A percentile compares a stretch with the other conserved stretches of the same genome.
Conservation (phyloP, 2,888 invertebrate species). For the Hirudinaria manillensis region DNA sequence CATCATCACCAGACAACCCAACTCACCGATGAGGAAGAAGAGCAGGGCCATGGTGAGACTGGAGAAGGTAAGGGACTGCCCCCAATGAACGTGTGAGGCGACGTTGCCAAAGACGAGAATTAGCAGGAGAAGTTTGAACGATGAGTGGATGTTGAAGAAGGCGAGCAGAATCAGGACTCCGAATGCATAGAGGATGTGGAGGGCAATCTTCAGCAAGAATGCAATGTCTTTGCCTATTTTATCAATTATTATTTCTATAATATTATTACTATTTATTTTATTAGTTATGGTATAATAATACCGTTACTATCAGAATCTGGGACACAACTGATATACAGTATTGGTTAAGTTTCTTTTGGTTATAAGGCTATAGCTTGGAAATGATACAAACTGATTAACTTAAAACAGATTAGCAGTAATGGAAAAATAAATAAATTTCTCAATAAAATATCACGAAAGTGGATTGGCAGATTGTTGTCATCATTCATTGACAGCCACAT, state of each 20-base stretch:
- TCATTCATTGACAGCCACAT: too few species aligned
- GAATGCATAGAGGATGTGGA: constrained; percentile 48
- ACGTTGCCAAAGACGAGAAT: constrained; percentile 45
- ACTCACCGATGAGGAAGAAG: not conserved
- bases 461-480: too few species aligned
- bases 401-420: not conserved
- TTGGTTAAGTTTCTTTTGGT: too few species aligned
- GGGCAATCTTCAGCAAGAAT: constrained; percentile 43
- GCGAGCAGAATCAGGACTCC: constrained; percentile 45
- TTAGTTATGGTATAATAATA: too few species aligned
- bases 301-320: too few species aligned
- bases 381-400: not conserved
- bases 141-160: constrained; percentile 46
- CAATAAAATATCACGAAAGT: too few species aligned
- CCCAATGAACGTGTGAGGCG: not conserved
- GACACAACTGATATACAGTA: too few species aligned
- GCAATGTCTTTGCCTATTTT: constrained; percentile 46
- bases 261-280: not conserved
- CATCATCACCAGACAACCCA: too few species aligned
- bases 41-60: constrained; percentile 13
- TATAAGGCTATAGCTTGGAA: not conserved
- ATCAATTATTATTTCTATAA: not conserved
- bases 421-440: too few species aligned
- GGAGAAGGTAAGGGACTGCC: not conserved
- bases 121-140: constrained; percentile 45